Percentiles rank a stretch among this genome's conserved stretches.
These are phyloP conservation scores for Gallinago media DNA, from an alignment of 2,113 vertebrate species.

Conservation along the genomic window DNA sequence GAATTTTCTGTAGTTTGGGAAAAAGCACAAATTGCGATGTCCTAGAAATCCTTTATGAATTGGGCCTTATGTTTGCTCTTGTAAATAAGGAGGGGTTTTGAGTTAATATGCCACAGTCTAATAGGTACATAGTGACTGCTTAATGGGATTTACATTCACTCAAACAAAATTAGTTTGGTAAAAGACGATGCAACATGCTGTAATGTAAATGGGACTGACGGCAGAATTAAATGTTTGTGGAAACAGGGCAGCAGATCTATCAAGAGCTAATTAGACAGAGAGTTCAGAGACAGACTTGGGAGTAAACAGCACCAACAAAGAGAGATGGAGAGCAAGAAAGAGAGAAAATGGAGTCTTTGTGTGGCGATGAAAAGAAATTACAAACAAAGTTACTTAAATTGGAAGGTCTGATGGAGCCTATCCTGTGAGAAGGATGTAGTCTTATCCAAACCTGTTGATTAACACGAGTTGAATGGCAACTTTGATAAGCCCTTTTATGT, in stretches of 20 bases:
- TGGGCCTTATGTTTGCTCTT: conserved; percentile 64
- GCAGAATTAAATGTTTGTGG: conserved; percentile 86
- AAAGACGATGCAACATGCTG: conserved; percentile 82
- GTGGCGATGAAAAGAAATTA: conserved; percentile 59
- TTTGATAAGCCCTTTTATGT: conserved; percentile 44
- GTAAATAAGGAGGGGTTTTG: conserved; percentile 71
- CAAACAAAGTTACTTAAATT: conserved; percentile 77
- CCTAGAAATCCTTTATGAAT: conserved; percentile 71
- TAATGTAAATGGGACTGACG: conserved; percentile 82
- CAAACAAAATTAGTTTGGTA: conserved; percentile 84
- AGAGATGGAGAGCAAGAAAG: conserved; percentile 56
- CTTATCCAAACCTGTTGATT: conserved; percentile 67
- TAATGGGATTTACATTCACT: conserved; percentile 87
- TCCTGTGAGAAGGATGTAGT: conserved; percentile 65
- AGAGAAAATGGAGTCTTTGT: conserved; percentile 73
- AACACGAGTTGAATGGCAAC: conserved; percentile 54
- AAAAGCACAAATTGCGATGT: conserved; percentile 54
- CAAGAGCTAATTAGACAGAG: conserved; percentile 86
- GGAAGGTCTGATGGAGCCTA: conserved; percentile 59
- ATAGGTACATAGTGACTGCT: conserved; percentile 81
- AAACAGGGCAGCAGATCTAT: conserved; percentile 84
- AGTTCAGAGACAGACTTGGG: conserved; percentile 75
- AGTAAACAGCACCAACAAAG: conserved; percentile 80
- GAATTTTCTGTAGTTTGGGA: conserved; percentile 49
- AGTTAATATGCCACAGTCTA: conserved; percentile 75